Base-by-base conservation (phyloP, 2,888 invertebrate genomes). In the Timema cristinae region DNA sequence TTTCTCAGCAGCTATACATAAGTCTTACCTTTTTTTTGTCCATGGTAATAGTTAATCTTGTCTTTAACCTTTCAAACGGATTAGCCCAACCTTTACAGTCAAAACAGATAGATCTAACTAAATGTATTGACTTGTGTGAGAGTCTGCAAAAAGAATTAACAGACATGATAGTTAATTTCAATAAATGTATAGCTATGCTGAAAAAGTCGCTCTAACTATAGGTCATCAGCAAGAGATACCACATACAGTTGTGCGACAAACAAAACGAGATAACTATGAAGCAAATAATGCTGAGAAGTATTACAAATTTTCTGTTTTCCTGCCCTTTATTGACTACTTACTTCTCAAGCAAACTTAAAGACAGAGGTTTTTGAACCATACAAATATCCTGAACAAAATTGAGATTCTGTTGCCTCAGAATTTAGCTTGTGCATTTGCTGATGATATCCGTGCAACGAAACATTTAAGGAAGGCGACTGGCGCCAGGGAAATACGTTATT, bases 51-150 rank as follows among this genome's bases (percentile, higher is more conserved):
- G 32, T 32, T 32, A 32, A 32, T 63, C 32, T 16, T 63, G 47
- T 15, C 32, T 47, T 47, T 7, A 47, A 48, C 63, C 47, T 63
- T 47, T 63, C 47, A 63, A 63, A 63, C 7, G 63, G 32, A 63
- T 63, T 63, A 16, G 32, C 63, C 32, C 32, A 63, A 47, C 63
- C 16, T 63, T 47, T 63, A 13, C 63, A 63, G 15, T 63, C 63
- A 5, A 63, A 63, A 32, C 63, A n/a, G 15, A 59, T n/a, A 59
- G 9, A n/a, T 59, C 59, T 59, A 59, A 59, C 15, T 15, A n/a
- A 59, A 59, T 59, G 59, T 59, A 59, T n/a, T 59, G 59, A 59
- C 59, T 10, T 61, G 63, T 63, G 63, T 63, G 63, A 63, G 9
- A 63, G 48, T 63, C 63, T 63, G 9, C 47, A 63, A 63, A 63